Percentiles rank a stretch among this genome's conserved stretches.
Evolutionary conservation across 30 jellyfish, hydroid and myxozoan species (phyloP).

Genomic region (Catostylus mosaicus): DNA sequence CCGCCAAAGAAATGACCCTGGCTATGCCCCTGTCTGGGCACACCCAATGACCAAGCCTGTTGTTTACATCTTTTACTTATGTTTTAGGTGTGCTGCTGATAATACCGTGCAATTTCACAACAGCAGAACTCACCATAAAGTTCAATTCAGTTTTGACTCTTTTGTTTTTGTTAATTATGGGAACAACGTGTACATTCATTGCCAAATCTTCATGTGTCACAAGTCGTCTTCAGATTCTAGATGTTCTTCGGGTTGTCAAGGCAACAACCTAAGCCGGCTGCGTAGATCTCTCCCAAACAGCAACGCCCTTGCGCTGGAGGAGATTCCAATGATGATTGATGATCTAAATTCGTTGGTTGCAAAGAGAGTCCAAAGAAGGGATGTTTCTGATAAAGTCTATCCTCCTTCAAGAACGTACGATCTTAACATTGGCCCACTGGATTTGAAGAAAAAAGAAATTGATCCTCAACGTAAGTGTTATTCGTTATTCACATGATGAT

Average conservation of each 20-base stretch:
- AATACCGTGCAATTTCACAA: slow-evolving; percentile 47
- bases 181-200: slow-evolving; percentile 41
- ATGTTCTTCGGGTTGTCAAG: slow-evolving; percentile 61
- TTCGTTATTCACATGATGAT: no score
- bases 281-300: slow-evolving; percentile 27
- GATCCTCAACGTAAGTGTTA: no score
- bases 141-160: slow-evolving; percentile 56
- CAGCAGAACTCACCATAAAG: slow-evolving; percentile 4
- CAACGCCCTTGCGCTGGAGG: background rate
- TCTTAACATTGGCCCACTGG: slow-evolving; percentile 53
- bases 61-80: no score
- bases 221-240: slow-evolving; percentile 61
- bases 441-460: no score
- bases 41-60: no score
- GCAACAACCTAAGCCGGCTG: slow-evolving; percentile 39
- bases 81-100: slow-evolving; percentile 60
- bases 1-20: no score
- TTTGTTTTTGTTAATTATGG: slow-evolving; percentile 14
- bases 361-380: slow-evolving; percentile 20
- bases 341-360: background rate
- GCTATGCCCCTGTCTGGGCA: no score
- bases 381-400: background rate
- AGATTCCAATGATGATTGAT: background rate
- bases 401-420: slow-evolving; percentile 38
- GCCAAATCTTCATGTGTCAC: slow-evolving; percentile 70